A percentile compares a stretch with the other conserved stretches of the same genome.
These are phyloP conservation scores for Onthophagus taurus DNA, from an alignment of 1,140 invertebrate genomes.

Conservation along the genomic window DNA sequence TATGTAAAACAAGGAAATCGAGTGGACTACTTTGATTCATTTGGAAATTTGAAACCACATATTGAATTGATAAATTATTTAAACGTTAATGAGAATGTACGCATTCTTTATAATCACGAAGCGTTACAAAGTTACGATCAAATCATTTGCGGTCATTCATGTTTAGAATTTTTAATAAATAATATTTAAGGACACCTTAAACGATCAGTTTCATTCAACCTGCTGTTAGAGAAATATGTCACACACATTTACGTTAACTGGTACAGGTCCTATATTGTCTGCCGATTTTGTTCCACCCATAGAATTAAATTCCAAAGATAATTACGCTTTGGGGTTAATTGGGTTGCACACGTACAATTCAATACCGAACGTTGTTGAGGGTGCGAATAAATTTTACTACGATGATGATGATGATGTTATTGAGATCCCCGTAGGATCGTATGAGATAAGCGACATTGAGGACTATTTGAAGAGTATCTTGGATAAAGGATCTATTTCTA, in stretches of 20 bases:
- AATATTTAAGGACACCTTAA: background rate
- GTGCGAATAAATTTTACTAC: conserved; percentile 34
- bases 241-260: conserved; percentile 9
- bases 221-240: conserved; percentile 7
- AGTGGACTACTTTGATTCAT: conserved; percentile 11
- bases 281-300: conserved; percentile 10
- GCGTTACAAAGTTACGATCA: conserved; percentile 8
- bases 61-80: conserved; percentile 10
- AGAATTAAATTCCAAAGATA: conserved; percentile 10
- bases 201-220: conserved; percentile 6
- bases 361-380: conserved; percentile 32
- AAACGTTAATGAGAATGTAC: background rate
- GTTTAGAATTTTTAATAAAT: conserved; percentile 10
- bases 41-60: conserved; percentile 12
- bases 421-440: conserved; percentile 30
- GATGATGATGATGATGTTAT: conserved; percentile 23
- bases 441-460: conserved; percentile 33
- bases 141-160: conserved; percentile 14
- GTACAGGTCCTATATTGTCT: background rate
- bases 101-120: conserved; percentile 11
- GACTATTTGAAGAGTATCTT: conserved; percentile 14
- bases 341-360: conserved; percentile 33
- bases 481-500: background rate
- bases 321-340: conserved; percentile 30
- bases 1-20: conserved; percentile 1